Evolutionary conservation across 2,113 vertebrate species (phyloP).

Genomic region (Heterochromis multidens): DNA sequence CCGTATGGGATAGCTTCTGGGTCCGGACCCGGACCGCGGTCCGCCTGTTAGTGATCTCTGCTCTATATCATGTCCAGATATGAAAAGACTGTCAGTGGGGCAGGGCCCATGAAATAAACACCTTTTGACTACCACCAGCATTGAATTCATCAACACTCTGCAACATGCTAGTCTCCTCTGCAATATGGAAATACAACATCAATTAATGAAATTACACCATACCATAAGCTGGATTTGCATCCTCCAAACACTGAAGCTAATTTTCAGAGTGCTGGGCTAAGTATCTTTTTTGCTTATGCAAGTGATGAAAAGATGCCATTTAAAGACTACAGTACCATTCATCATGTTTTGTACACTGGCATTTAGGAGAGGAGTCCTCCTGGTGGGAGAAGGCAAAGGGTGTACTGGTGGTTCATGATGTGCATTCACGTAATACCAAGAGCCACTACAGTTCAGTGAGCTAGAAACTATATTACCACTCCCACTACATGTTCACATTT

Average conservation of each 20-base stretch:
- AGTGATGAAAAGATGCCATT: conserved; percentile 29
- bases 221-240: background rate
- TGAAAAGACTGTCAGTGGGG: conserved; percentile 62
- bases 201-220: conserved; percentile 47
- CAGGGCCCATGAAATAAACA: conserved; percentile 64
- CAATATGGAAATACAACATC: conserved; percentile 3
- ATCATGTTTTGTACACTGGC: conserved; percentile 43
- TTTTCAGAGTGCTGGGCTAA: conserved; percentile 49
- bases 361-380: background rate
- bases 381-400: background rate
- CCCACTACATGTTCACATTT: conserved; percentile 27
- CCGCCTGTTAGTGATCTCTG: too few species aligned
- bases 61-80: conserved; percentile 65
- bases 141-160: conserved; percentile 50
- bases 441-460: conserved; percentile 42
- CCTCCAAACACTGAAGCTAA: conserved; percentile 39
- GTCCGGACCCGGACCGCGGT: too few species aligned
- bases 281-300: conserved; percentile 63
- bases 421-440: conserved; percentile 14
- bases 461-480: conserved; percentile 36
- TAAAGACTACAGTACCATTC: conserved; percentile 18
- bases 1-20: too few species aligned
- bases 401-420: conserved; percentile 15
- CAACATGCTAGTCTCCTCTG: background rate
- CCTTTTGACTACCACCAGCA: conserved; percentile 53